These are phyloP conservation scores for Myopa tessellatipennis DNA, from an alignment of 2,888 invertebrate species.

Conservation along the genomic window DNA sequence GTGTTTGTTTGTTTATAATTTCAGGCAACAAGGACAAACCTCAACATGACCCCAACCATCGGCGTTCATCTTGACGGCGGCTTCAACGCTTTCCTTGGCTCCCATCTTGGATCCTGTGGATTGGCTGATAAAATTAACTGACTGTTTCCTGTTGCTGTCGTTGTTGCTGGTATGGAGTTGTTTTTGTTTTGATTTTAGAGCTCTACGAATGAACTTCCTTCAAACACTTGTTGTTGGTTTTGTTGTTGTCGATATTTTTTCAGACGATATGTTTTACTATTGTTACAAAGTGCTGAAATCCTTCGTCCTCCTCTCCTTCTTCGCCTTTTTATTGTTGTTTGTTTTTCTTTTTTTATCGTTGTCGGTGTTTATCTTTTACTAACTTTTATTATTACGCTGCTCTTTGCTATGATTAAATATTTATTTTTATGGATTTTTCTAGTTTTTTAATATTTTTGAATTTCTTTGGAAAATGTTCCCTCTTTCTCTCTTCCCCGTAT, in stretches of 20 bases:
- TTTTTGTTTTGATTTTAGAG: neutral
- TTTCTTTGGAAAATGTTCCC: too few species aligned
- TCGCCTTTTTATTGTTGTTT: too few species aligned
- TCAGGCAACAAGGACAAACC: constrained; percentile 69
- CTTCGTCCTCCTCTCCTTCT: too few species aligned
- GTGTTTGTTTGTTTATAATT: too few species aligned
- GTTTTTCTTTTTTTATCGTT: too few species aligned
- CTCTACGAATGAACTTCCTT: too few species aligned
- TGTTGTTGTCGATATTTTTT: constrained; percentile 14
- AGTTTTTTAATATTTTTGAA: too few species aligned
- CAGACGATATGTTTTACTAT: neutral
- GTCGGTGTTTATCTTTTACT: too few species aligned
- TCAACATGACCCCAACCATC: constrained; percentile 85
- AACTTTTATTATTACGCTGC: neutral
- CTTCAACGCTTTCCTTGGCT: constrained; percentile 85
- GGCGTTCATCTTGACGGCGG: constrained; percentile 80
- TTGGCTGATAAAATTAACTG: constrained; percentile 51
- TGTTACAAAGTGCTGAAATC: neutral
- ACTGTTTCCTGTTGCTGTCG: constrained; percentile 47
- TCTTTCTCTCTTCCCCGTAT: too few species aligned
- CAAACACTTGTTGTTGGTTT: constrained; percentile 17
- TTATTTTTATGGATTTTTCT: too few species aligned
- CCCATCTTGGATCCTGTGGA: constrained; percentile 72
- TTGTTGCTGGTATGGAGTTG: constrained; percentile 10
- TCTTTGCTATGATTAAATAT: neutral